Evolutionary conservation across 2,797 vertebrate species (phyloP).

Genomic region (Protosalanx chinensis): DNA sequence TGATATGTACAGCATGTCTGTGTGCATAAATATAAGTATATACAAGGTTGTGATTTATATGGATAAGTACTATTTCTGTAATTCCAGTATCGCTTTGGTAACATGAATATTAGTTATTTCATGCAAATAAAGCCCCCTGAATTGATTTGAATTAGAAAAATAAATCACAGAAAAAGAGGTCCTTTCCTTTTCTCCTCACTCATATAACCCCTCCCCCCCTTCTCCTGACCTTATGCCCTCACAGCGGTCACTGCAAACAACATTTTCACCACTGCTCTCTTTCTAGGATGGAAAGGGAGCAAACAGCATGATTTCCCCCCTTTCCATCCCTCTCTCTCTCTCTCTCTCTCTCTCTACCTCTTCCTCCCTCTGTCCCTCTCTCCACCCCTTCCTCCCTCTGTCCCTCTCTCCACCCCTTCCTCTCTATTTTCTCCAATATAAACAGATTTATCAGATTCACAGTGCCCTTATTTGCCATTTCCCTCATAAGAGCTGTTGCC

Average conservation of each 20-base stretch:
- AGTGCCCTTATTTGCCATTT: conserved; percentile 47
- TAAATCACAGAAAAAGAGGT: no score
- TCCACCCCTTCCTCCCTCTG: not conserved
- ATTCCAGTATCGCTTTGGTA: no score
- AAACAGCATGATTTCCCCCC: not conserved
- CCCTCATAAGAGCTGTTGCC: conserved; percentile 50
- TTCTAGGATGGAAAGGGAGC: not conserved
- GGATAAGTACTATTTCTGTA: no score
- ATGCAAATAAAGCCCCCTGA: no score
- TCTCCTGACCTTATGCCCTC: no score
- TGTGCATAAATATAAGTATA: no score
- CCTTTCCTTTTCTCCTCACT: conserved; percentile 8
- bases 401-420: not conserved
- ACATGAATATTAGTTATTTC: no score
- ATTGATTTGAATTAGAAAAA: no score
- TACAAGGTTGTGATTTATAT: no score
- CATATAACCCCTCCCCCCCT: conserved; percentile 6
- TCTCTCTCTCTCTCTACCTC: no score
- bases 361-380: not conserved
- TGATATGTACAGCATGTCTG: no score
- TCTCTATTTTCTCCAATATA: conserved; percentile 23
- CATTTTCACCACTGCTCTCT: not conserved
- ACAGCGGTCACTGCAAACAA: no score
- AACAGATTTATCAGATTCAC: conserved; percentile 60
- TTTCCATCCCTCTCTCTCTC: not conserved